A percentile compares a stretch with the other conserved stretches of the same genome.
Evolutionary conservation across 2,888 invertebrate genomes (phyloP).

Genomic region (Rutpela maculata): DNA sequence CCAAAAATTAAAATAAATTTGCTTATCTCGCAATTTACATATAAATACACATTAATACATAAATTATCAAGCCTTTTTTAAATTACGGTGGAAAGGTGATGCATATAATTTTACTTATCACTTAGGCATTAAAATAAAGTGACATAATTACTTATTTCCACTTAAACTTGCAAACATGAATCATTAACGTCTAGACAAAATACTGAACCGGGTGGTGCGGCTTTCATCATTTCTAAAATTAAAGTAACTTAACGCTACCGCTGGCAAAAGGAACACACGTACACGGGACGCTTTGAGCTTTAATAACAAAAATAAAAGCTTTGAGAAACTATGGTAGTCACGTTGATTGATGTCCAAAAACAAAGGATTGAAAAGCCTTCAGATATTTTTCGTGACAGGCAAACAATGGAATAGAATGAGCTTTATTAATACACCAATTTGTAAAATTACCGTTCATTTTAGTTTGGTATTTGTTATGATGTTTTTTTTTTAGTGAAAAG

Average conservation of each 20-base stretch:
- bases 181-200: constrained; percentile 36
- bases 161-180: constrained; percentile 1
- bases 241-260: neutral
- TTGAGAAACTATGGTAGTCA: constrained; percentile 2
- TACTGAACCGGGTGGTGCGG: neutral
- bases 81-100: neutral
- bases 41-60: neutral
- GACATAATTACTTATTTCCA: constrained; percentile 9
- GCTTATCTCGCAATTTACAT: neutral
- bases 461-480: no score
- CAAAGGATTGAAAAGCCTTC: constrained; percentile 8
- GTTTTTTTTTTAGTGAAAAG: no score
- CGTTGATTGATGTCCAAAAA: constrained; percentile 18
- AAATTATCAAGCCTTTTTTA: neutral
- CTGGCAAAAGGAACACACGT: neutral
- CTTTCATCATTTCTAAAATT: constrained; percentile 38
- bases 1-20: neutral
- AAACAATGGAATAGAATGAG: constrained; percentile 8
- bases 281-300: constrained; percentile 6
- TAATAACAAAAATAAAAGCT: constrained; percentile 18
- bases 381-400: neutral
- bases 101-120: neutral
- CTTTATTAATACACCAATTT: neutral
- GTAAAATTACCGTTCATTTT: neutral
- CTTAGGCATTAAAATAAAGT: neutral